These are phyloP conservation scores for Cataglyphis cursor DNA, from an alignment of 2,888 invertebrate species.

Conservation along the genomic window DNA sequence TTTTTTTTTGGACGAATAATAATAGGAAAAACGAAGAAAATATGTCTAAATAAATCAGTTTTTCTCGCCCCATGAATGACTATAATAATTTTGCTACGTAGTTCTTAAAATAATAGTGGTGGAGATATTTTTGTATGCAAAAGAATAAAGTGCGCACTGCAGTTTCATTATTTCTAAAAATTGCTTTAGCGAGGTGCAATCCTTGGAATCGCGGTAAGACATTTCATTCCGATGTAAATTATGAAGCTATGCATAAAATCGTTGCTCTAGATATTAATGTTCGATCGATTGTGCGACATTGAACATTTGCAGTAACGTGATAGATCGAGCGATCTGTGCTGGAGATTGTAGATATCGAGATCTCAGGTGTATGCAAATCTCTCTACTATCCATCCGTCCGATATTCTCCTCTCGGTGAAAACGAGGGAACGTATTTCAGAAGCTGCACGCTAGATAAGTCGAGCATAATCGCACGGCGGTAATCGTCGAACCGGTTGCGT, in stretches of 20 bases:
- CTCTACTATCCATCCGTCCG: slow-evolving; percentile 56
- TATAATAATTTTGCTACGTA: not conserved
- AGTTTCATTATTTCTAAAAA: not conserved
- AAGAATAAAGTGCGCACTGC: not conserved
- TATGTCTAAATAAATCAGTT: not conserved
- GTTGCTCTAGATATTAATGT: slow-evolving; percentile 37
- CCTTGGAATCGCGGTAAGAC: too few relatives aligned
- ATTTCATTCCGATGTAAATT: not conserved
- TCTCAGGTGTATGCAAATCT: slow-evolving; percentile 42
- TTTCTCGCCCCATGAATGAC: not conserved
- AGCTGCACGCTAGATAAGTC: slow-evolving; percentile 46
- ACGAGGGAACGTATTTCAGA: slow-evolving; percentile 51
- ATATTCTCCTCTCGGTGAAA: slow-evolving; percentile 57
- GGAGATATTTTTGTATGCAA: not conserved
- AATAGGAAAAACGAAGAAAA: not conserved
- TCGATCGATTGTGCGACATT: slow-evolving; percentile 46
- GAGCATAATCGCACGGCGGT: slow-evolving; percentile 65
- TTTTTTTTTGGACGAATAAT: not conserved
- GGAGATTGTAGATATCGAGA: slow-evolving; percentile 39
- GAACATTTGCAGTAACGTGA: slow-evolving; percentile 37
- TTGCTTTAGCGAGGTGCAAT: not conserved
- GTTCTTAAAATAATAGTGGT: not conserved
- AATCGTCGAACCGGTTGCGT: slow-evolving; percentile 70
- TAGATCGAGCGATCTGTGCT: slow-evolving; percentile 17
- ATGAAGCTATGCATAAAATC: not conserved